Evolutionary conservation across 2,797 vertebrate genomes (phyloP).

Genomic region (Gallinago solitaria): DNA sequence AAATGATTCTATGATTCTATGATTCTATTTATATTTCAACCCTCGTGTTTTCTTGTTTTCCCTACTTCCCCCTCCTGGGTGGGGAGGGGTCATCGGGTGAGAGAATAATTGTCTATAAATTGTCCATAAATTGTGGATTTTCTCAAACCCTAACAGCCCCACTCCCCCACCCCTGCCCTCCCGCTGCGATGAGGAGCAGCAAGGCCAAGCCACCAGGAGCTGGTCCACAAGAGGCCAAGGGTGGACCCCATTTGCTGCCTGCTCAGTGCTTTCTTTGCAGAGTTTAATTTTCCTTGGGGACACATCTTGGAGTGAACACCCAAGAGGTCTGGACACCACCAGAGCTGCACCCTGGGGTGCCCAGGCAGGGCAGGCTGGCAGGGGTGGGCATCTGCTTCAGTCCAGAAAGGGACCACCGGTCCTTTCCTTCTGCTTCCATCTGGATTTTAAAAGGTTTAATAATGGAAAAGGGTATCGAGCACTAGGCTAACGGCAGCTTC

Average conservation of each 20-base stretch:
- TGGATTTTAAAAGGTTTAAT: neutral
- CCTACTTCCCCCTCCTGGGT: no score
- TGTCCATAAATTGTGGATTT: no score
- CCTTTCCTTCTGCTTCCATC: neutral
- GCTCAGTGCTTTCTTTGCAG: neutral
- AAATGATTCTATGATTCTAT: no score
- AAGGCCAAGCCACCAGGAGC: neutral
- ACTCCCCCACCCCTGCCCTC: neutral
- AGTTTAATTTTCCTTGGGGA: neutral
- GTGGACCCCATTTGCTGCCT: rapidly evolving
- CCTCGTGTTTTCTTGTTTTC: no score
- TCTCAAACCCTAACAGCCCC: neutral
- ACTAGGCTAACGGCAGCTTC: rapidly evolving
- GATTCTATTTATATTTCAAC: no score
- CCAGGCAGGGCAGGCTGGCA: neutral
- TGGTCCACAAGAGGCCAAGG: rapidly evolving
- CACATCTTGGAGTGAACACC: neutral
- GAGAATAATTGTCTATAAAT: no score
- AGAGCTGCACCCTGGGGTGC: neutral
- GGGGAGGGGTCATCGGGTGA: no score
- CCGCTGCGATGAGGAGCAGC: neutral
- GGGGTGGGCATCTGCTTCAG: neutral
- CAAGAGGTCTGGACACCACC: neutral
- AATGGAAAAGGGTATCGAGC: neutral
- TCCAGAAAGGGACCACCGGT: neutral